Base-by-base conservation (phyloP, 2,888 invertebrate species). In the Desoria tigrina region DNA sequence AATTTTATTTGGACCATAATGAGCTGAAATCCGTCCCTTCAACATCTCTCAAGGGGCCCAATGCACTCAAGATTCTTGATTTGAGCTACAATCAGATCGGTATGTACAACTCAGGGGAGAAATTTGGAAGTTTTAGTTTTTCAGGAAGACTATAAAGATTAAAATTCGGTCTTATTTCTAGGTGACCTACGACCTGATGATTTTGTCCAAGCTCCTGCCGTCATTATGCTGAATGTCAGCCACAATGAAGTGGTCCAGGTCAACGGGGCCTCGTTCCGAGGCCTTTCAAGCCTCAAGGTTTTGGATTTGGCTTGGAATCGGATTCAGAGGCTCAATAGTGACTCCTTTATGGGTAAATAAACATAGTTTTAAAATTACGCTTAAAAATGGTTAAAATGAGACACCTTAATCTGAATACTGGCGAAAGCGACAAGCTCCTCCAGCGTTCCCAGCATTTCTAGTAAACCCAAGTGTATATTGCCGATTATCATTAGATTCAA, bases 1-100 rank as follows among this genome's bases (percentile, higher is more conserved):
- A 91, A 78, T 83, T 94, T 60, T 86, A 87, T 77, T 82, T 94
- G 78, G 90, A 92, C 79, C 84, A 88, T 63, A 94, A 94, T 80
- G 88, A 89, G 78, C 84, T 94, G 74, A 85, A 85, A 49, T 81
- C 83, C 14, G 86, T 92, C 28, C 94, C 94, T 16, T 87, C 88
- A 28, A 84, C 86, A 42, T 90, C 92, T 1, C 81, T 94, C 24
- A 91, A 92, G 78, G 92, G 92, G 39, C 92, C 93, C 9, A 86
- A 84, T 77, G 84, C 86, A 27, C 82, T 94, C 65, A 85, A 85
- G 78, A 83, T 88, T 68, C 82, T 94, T 37, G 89, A 91, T 1
- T 81, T 94, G 63, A 85, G 86, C 75, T 85, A 87, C 77, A 94
- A 94, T 79, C 84, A 88, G 79, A 92, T 94, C 24, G 87, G 92